These are phyloP conservation scores for Channa maculata DNA, from an alignment of 2,113 vertebrate genomes.

Conservation along the genomic window DNA sequence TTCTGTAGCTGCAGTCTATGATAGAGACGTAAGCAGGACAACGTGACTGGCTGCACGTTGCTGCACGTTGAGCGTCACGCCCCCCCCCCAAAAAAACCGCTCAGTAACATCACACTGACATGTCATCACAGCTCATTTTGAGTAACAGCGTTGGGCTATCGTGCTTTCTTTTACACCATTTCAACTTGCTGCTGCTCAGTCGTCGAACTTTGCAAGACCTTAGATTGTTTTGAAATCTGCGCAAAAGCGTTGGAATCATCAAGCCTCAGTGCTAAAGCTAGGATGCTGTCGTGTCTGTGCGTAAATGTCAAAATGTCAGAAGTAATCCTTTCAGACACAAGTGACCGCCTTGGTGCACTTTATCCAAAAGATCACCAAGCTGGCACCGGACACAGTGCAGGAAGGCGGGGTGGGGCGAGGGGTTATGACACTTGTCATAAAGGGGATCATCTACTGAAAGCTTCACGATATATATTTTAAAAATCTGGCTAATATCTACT, in stretches of 20 bases:
- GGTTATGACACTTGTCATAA: constrained; percentile 1
- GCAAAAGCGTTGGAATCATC: background rate
- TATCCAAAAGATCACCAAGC: constrained; percentile 60
- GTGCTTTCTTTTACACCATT: background rate
- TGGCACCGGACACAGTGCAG: constrained; percentile 7
- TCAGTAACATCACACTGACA: constrained; percentile 8
- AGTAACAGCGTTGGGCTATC: background rate
- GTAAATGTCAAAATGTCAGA: constrained; percentile 79
- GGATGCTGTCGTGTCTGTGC: background rate
- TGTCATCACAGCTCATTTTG: constrained; percentile 8
- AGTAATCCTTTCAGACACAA: background rate
- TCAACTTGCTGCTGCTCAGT: background rate
- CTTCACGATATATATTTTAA: no score
- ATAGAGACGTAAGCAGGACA: constrained; percentile 32
- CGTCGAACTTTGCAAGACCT: background rate
- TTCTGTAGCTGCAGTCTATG: background rate
- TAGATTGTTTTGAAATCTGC: background rate
- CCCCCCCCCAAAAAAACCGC: constrained; percentile 18
- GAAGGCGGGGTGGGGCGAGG: background rate
- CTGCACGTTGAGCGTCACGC: constrained; percentile 55
- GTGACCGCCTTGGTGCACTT: constrained; percentile 29
- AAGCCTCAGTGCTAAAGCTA: background rate
- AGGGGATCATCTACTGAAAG: no score
- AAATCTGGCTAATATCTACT: background rate
- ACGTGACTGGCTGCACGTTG: constrained; percentile 68